Conservation (phyloP, 2,113 vertebrate species). For the Protomyctophum bolini region DNA sequence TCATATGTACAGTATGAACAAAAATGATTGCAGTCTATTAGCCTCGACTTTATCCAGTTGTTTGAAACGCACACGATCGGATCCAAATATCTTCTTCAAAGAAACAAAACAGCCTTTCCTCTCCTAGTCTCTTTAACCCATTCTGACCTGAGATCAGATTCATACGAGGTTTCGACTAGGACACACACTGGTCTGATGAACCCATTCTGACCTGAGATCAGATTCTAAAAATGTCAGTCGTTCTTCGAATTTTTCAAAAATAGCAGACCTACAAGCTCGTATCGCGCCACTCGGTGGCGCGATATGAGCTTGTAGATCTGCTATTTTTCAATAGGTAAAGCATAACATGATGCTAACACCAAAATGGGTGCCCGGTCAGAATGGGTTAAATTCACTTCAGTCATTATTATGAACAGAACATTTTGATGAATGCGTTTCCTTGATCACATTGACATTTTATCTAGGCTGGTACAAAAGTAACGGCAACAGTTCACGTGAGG, state of each 20-base stretch:
- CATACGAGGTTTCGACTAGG: no score
- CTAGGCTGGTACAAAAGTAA: not conserved
- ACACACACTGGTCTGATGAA: no score
- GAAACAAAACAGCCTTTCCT: not conserved
- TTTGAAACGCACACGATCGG: not conserved
- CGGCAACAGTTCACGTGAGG: not conserved
- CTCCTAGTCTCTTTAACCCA: not conserved
- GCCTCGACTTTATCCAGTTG: not conserved
- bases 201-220: no score
- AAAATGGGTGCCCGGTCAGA: no score
- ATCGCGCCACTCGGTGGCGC: no score
- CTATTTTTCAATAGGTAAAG: no score
- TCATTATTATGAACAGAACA: not conserved
- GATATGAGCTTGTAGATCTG: no score
- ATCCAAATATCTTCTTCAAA: not conserved
- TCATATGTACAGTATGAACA: not conserved
- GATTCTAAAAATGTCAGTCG: no score
- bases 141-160: no score
- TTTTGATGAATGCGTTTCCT: not conserved
- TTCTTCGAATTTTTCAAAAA: no score
- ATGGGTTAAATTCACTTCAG: not conserved
- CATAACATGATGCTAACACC: no score
- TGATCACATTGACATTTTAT: not conserved
- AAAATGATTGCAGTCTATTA: not conserved
- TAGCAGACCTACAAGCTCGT: no score